Base-by-base conservation (phyloP, 2,113 vertebrate species). In the Rhinolophus sinicus region DNA sequence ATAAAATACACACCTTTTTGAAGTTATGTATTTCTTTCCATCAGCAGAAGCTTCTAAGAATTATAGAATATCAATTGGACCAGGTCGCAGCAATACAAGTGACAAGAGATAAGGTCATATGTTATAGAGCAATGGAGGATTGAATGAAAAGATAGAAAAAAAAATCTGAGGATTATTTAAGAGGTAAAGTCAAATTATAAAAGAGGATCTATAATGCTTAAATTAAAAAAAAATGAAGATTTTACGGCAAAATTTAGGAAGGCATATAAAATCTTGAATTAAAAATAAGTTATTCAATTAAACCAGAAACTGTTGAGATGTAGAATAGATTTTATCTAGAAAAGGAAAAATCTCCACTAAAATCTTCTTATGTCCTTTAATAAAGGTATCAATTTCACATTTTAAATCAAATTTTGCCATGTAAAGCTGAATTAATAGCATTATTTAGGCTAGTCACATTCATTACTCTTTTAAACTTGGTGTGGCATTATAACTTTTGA, bases 261-360 rank as follows among this genome's bases (percentile, higher is more conserved):
- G 13, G 22, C 54, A 88, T 93, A 47, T 38, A 52, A 73, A 84
- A 87, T 73, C 26, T 90, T 90, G 4, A 76, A 56, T 10, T 64
- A 35, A 84, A 83, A 78, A 83, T 21, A 38, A 86, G 93, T 83
- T 91, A 54, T 89, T 81, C 73, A 88, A 88, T 60, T 96, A 95
- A 88, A 84, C 56, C 56, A 70, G 11, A 78, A 77, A 88, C 60
- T 84, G n/a, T 3, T 83, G 30, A 95, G 15, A 70, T 64, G 9
- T 35, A 33, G 56, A 75, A 83, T 86, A 90, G 69, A 67, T 90
- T 82, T 47, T 24, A 91, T 67, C 18, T 52, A 47, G 9, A n/a
- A 92, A 88, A 47, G 6, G 9, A 35, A 75, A 80, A 67, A n/a
- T 15, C 3, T 54, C 12, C 11, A 92, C 26, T 56, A 73, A 72